phyloP scores from a whole-genome alignment of 2,888 invertebrate genomes.

The Lepidonotus clava region DNA sequence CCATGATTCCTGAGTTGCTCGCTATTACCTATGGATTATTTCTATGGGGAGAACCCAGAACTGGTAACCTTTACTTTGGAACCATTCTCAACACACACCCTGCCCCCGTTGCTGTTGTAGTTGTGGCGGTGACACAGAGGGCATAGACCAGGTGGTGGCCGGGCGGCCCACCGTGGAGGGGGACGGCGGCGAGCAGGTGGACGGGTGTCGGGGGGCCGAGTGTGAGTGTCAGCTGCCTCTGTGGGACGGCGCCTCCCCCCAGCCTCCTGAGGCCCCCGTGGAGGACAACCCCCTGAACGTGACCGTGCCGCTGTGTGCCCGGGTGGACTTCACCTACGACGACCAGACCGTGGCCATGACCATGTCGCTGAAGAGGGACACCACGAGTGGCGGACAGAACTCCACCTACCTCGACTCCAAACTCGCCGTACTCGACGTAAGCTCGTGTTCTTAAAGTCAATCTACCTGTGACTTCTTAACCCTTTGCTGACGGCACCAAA shows the following conservation, averaged over 20 bases:
- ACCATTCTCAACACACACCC: too few relatives aligned
- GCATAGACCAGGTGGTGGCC: conserved; percentile 55
- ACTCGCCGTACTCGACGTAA: not conserved
- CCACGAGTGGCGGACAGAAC: not conserved
- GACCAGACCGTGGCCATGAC: conserved; percentile 54
- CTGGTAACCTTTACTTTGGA: too few relatives aligned
- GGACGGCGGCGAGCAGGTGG: not conserved
- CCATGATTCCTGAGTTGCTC: too few relatives aligned
- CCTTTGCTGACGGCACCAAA: too few relatives aligned
- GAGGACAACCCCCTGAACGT: too few relatives aligned
- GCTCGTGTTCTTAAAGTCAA: too few relatives aligned
- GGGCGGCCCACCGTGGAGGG: not conserved
- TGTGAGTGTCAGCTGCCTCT: not conserved
- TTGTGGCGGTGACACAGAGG: conserved; percentile 38
- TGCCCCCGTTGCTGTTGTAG: not conserved
- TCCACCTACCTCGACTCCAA: not conserved
- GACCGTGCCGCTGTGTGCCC: conserved; percentile 42
- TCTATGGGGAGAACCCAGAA: too few relatives aligned
- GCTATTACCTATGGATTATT: too few relatives aligned
- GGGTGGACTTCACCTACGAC: conserved; percentile 61
- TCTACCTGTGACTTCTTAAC: too few relatives aligned
- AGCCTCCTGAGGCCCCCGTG: too few relatives aligned
- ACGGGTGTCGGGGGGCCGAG: not conserved
- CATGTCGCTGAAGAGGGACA: conserved; percentile 5
- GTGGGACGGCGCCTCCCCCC: too few relatives aligned